These are phyloP conservation scores for Eumacrocentrus americanus DNA, from an alignment of 2,888 invertebrate genomes.

Conservation along the genomic window DNA sequence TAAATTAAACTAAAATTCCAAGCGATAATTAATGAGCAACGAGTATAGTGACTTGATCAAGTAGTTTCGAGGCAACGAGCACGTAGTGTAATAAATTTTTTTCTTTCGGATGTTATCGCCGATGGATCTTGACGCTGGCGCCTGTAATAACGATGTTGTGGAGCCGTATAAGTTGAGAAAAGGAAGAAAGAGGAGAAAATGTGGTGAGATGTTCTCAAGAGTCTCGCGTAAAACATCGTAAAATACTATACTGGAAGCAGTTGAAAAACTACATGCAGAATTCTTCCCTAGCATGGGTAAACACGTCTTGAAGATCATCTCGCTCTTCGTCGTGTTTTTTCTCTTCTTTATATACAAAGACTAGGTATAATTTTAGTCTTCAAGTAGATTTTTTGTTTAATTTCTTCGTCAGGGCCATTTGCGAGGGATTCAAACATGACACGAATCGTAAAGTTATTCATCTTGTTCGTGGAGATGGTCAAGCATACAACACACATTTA, in stretches of 20 bases:
- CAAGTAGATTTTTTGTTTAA: neutral
- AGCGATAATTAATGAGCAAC: neutral
- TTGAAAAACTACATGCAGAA: conserved; percentile 7
- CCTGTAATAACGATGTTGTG: conserved; percentile 7
- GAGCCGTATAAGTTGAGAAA: neutral
- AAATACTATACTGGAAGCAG: neutral
- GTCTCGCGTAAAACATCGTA: conserved; percentile 4
- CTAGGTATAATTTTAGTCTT: conserved; percentile 17
- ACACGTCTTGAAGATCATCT: neutral
- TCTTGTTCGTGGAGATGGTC: neutral
- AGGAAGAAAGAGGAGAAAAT: neutral
- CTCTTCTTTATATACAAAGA: neutral
- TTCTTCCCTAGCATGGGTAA: neutral
- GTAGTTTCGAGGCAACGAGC: neutral
- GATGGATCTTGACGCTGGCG: neutral
- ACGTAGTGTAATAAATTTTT: neutral
- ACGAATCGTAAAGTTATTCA: conserved; percentile 20
- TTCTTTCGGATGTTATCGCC: neutral
- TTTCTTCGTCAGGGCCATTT: conserved; percentile 12
- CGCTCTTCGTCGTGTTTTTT: neutral
- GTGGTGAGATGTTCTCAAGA: neutral
- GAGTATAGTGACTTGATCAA: neutral
- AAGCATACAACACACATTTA: neutral
- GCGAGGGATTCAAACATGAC: conserved; percentile 24
- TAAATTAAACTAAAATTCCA: neutral